Percentiles rank a stretch among this genome's conserved stretches.
Conservation (phyloP, 2,888 invertebrate genomes). For the Bombylius major region DNA sequence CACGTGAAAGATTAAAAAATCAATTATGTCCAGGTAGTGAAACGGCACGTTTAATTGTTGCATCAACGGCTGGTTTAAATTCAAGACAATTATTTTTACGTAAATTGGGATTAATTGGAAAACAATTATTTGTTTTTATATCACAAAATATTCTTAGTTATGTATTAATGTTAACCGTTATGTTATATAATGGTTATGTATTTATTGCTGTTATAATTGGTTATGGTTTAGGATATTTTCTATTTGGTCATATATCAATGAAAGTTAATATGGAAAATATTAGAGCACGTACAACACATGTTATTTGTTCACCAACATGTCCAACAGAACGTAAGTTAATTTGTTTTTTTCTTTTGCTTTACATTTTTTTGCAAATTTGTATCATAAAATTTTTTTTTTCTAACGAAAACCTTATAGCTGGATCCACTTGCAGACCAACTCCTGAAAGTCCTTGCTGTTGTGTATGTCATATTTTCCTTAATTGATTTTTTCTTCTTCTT, state of each 20-base stretch:
- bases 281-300: conserved; percentile 34
- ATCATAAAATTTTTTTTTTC: not conserved
- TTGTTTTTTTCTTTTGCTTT: not conserved
- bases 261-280: conserved; percentile 41
- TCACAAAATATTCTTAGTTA: conserved; percentile 48
- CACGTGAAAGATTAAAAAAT: conserved; percentile 17
- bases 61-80: not conserved
- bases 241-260: conserved; percentile 42
- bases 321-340: conserved; percentile 20
- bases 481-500: too few relatives aligned
- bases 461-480: not conserved
- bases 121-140: conserved; percentile 19
- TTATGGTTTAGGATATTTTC: conserved; percentile 45
- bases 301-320: conserved; percentile 34
- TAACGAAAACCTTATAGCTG: not conserved
- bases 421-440: not conserved
- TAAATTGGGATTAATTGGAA: conserved; percentile 8
- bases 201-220: conserved; percentile 51
- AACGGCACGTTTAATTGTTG: conserved; percentile 12
- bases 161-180: conserved; percentile 58
- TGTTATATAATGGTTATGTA: conserved; percentile 59
- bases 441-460: not conserved
- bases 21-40: conserved; percentile 18
- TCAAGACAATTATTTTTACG: conserved; percentile 5
- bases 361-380: not conserved